Conservation (phyloP, 2,113 vertebrate species). For the Lophotis ruficrista region DNA sequence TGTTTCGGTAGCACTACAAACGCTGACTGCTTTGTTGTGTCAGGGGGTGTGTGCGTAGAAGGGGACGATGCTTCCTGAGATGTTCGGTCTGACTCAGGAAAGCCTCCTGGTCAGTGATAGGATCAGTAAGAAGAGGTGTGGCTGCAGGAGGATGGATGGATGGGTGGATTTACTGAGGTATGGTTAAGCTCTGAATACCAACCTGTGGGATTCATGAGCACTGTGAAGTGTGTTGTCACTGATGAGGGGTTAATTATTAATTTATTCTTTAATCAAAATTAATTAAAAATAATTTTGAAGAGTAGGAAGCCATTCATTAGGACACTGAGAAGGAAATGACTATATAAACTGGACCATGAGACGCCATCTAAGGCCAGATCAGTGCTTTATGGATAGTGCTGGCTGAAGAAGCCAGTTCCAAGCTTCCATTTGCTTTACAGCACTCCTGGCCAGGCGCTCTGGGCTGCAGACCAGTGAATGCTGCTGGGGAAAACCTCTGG, state of each 20-base stretch:
- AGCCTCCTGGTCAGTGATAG: neutral
- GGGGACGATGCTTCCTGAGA: fast-evolving
- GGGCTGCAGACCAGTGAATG: neutral
- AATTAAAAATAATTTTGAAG: neutral
- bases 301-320: neutral
- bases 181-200: neutral
- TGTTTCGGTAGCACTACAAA: neutral
- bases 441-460: neutral
- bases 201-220: neutral
- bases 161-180: neutral
- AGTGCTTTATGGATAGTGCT: neutral
- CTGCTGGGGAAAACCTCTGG: neutral
- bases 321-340: neutral
- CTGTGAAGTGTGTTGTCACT: neutral
- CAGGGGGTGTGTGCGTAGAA: neutral
- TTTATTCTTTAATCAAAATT: conserved; percentile 34
- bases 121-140: neutral
- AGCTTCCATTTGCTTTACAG: neutral
- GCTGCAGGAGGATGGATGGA: neutral
- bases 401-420: neutral
- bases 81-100: fast-evolving
- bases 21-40: neutral
- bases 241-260: neutral
- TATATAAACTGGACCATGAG: neutral
- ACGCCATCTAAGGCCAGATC: neutral